Evolutionary conservation across 2,888 invertebrate genomes (phyloP).

Genomic region (Oxystoma pomonae): DNA sequence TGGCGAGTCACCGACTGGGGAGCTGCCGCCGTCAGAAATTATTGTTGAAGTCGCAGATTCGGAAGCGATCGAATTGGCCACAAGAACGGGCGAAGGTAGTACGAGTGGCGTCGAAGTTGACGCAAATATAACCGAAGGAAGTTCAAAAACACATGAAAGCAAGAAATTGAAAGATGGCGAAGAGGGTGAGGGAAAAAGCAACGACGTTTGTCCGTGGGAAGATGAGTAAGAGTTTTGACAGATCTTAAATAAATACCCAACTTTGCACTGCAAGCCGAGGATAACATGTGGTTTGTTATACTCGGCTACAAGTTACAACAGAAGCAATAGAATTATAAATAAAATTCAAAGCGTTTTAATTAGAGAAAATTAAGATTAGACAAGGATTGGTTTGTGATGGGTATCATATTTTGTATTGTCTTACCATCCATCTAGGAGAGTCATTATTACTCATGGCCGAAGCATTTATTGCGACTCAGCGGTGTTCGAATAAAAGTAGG

Average conservation of each 20-base stretch:
- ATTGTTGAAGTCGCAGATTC: slow-evolving; percentile 12
- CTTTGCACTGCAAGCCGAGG: too few relatives aligned
- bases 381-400: too few relatives aligned
- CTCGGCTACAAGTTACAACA: too few relatives aligned
- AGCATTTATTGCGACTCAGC: too few relatives aligned
- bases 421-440: too few relatives aligned
- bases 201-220: slow-evolving; percentile 92
- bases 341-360: too few relatives aligned
- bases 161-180: slow-evolving; percentile 31
- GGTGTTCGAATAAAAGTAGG: too few relatives aligned
- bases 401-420: too few relatives aligned
- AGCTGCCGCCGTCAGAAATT: slow-evolving; percentile 50
- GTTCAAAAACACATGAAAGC: slow-evolving; percentile 1
- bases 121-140: not conserved
- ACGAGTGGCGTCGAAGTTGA: slow-evolving; percentile 2
- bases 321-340: too few relatives aligned
- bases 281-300: too few relatives aligned
- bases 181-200: slow-evolving; percentile 57
- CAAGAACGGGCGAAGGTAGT: slow-evolving; percentile 4
- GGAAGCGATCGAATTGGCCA: slow-evolving; percentile 8
- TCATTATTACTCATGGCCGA: too few relatives aligned
- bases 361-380: too few relatives aligned
- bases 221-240: slow-evolving; percentile 74
- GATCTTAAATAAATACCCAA: not conserved
- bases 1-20: slow-evolving; percentile 63